A percentile compares a stretch with the other conserved stretches of the same genome.
Conservation (phyloP, 2,113 vertebrate species). For the Ciconia boyciana region DNA sequence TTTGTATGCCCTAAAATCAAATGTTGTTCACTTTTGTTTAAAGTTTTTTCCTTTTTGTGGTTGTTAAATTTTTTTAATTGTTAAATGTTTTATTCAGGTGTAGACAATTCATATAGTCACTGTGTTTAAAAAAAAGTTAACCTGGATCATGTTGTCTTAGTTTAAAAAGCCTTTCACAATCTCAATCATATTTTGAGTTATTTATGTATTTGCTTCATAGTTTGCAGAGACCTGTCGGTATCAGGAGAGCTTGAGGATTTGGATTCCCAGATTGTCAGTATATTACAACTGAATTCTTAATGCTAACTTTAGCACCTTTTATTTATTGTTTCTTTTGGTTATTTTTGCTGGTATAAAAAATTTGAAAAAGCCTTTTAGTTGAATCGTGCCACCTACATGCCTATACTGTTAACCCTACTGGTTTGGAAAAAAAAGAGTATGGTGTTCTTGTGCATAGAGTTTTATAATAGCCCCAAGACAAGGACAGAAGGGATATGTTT, state of each 20-base stretch:
- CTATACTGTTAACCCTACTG: slow-evolving; percentile 84
- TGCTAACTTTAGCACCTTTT: slow-evolving; percentile 89
- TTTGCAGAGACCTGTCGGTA: slow-evolving; percentile 74
- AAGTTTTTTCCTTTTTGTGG: slow-evolving; percentile 75
- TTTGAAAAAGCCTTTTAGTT: slow-evolving; percentile 80
- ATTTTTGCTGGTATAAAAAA: slow-evolving; percentile 65
- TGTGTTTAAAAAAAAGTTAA: slow-evolving; percentile 72
- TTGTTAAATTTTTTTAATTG: slow-evolving; percentile 81
- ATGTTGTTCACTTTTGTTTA: slow-evolving; percentile 67
- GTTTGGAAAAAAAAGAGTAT: slow-evolving; percentile 79
- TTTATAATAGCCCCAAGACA: slow-evolving; percentile 80
- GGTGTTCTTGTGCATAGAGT: slow-evolving; percentile 82
- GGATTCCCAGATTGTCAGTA: slow-evolving; percentile 65
- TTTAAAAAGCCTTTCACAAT: slow-evolving; percentile 71
- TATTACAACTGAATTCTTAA: slow-evolving; percentile 74
- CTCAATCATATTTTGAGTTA: slow-evolving; percentile 69
- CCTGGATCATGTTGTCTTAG: slow-evolving; percentile 76
- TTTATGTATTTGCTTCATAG: slow-evolving; percentile 79
- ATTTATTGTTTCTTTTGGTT: slow-evolving; percentile 85
- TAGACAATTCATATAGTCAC: slow-evolving; percentile 84
- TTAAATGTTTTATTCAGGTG: slow-evolving; percentile 82
- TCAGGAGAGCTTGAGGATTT: slow-evolving; percentile 71
- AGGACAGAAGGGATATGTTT: slow-evolving; percentile 67
- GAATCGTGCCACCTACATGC: slow-evolving; percentile 88
- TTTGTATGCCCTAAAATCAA: slow-evolving; percentile 65